These are phyloP conservation scores for Dryobotodes eremita DNA, from an alignment of 2,888 invertebrate genomes.

Conservation along the genomic window DNA sequence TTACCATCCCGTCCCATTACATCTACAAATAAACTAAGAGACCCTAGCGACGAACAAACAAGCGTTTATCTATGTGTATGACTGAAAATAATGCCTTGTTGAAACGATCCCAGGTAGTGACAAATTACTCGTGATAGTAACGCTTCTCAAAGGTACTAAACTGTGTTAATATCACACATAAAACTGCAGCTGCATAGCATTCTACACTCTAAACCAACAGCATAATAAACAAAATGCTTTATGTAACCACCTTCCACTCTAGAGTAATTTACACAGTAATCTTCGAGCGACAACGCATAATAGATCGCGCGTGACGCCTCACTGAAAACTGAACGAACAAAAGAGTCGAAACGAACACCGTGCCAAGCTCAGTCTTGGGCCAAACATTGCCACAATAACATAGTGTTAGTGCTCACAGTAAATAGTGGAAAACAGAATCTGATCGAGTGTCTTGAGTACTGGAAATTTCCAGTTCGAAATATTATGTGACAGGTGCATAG, in stretches of 20 bases:
- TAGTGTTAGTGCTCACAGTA: slow-evolving; percentile 62
- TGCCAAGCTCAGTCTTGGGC: slow-evolving; percentile 83
- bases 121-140: slow-evolving; percentile 20
- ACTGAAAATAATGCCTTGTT: neutral
- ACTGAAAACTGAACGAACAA: slow-evolving; percentile 81
- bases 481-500: slow-evolving; percentile 63
- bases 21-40: neutral
- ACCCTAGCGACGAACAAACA: too few relatives aligned
- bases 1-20: too few relatives aligned
- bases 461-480: slow-evolving; percentile 71
- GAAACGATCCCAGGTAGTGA: slow-evolving; percentile 10
- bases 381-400: slow-evolving; percentile 80
- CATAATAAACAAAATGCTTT: slow-evolving; percentile 33
- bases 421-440: slow-evolving; percentile 52
- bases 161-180: slow-evolving; percentile 14
- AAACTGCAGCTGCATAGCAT: slow-evolving; percentile 26
- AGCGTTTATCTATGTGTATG: neutral
- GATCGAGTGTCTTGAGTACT: slow-evolving; percentile 59
- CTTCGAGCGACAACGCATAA: slow-evolving; percentile 66
- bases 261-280: slow-evolving; percentile 65
- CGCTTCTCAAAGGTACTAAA: slow-evolving; percentile 35
- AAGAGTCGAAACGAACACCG: slow-evolving; percentile 79
- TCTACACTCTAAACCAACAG: slow-evolving; percentile 48
- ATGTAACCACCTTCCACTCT: slow-evolving; percentile 25
- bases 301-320: slow-evolving; percentile 76